Evolutionary conservation across 2,113 vertebrate genomes (phyloP).

Genomic region (Pseudopodoces humilis): DNA sequence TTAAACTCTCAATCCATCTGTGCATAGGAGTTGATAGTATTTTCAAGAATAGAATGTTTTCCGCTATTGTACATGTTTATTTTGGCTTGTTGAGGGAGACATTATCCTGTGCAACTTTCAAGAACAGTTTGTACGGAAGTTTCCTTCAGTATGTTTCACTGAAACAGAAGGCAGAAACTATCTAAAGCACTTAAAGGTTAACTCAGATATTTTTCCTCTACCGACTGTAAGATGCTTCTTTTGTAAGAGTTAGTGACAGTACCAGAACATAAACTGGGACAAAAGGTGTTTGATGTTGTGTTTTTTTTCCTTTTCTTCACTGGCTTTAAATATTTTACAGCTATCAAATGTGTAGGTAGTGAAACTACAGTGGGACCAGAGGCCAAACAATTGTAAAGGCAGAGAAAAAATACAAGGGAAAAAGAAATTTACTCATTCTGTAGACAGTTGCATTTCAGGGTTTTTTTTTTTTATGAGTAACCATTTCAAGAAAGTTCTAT

Average conservation of each 20-base stretch:
- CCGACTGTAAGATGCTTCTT: neutral
- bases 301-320: neutral
- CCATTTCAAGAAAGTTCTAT: neutral
- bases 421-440: neutral
- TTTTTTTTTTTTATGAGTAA: neutral
- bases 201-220: neutral
- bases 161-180: constrained; percentile 7
- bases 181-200: constrained; percentile 22
- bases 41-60: constrained; percentile 65
- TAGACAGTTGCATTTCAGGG: neutral
- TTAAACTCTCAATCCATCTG: constrained; percentile 74
- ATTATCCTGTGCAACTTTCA: constrained; percentile 46
- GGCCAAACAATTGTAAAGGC: neutral
- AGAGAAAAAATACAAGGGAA: neutral
- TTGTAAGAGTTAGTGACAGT: neutral
- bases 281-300: neutral
- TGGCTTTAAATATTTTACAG: neutral
- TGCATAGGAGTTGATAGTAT: constrained; percentile 57
- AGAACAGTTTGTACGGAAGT: constrained; percentile 12
- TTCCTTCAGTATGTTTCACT: constrained; percentile 15
- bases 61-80: constrained; percentile 52
- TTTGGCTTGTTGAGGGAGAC: constrained; percentile 48
- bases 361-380: neutral
- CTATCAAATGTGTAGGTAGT: neutral
- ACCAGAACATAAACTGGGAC: neutral